A percentile compares a stretch with the other conserved stretches of the same genome.
phyloP scores from a whole-genome alignment of 2,888 invertebrate genomes.

The Stratiomys singularior region DNA sequence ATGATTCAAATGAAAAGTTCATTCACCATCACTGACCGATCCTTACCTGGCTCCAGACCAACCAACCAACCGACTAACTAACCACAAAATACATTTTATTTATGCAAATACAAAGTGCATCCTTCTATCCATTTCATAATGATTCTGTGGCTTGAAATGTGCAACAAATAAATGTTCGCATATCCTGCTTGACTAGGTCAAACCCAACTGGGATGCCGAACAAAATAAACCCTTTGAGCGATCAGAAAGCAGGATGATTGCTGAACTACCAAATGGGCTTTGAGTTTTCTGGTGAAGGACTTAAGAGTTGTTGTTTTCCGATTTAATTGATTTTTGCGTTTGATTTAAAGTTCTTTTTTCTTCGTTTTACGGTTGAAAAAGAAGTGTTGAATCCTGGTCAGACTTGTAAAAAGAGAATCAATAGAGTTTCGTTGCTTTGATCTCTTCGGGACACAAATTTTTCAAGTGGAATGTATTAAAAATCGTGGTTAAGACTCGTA shows the following conservation, averaged over 20 bases:
- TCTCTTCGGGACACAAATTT: too few species aligned
- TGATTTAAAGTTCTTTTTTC: too few species aligned
- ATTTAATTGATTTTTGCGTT: neutral
- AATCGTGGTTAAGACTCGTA: too few species aligned
- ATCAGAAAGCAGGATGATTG: too few species aligned
- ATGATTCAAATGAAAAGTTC: neutral
- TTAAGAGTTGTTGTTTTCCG: neutral
- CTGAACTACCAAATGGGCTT: neutral
- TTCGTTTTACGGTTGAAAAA: too few species aligned
- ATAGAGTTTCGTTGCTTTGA: too few species aligned
- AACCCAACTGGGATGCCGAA: too few species aligned
- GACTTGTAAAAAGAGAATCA: too few species aligned
- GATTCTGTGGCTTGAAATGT: neutral
- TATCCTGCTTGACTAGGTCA: too few species aligned
- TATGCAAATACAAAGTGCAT: neutral
- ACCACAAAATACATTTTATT: neutral
- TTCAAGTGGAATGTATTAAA: too few species aligned
- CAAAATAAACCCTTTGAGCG: too few species aligned
- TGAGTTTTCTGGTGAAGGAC: neutral
- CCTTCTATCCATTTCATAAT: conserved; percentile 6
- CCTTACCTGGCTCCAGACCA: neutral
- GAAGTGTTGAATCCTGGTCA: too few species aligned
- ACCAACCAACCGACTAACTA: neutral
- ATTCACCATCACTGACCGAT: neutral
- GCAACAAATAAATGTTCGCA: neutral